Percentiles rank a stretch among this genome's conserved stretches.
Evolutionary conservation across 2,888 invertebrate genomes (phyloP).

Genomic region (Eucriotettix oculatus): DNA sequence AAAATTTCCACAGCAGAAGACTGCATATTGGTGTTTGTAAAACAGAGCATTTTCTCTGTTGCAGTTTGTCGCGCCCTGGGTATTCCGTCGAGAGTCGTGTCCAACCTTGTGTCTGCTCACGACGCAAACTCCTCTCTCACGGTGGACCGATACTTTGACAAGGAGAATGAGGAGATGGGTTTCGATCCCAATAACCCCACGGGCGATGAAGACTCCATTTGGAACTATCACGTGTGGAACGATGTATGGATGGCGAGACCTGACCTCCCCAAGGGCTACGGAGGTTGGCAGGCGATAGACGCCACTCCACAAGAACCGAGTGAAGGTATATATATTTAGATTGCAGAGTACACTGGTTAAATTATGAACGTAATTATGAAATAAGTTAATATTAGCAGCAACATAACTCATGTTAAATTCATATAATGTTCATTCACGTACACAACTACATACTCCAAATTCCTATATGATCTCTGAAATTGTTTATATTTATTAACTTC

Average conservation of each 20-base stretch:
- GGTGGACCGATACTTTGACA: constrained; percentile 59
- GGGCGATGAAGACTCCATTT: constrained; percentile 63
- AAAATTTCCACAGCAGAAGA: no score
- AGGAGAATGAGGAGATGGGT: constrained; percentile 44
- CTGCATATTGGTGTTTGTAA: no score
- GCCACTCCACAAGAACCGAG: constrained; percentile 72
- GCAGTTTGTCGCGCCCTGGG: constrained; percentile 63
- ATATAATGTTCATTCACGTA: no score
- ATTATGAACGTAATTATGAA: neutral
- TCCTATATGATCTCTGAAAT: no score
- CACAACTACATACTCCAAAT: no score
- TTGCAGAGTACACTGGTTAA: neutral
- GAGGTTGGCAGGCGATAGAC: constrained; percentile 83
- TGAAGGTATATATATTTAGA: constrained; percentile 25
- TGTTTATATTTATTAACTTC: no score
- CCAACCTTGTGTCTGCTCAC: constrained; percentile 72
- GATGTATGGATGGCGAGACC: constrained; percentile 75
- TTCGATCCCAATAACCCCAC: constrained; percentile 48
- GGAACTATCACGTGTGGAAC: constrained; percentile 84
- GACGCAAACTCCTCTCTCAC: constrained; percentile 64
- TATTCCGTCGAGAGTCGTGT: constrained; percentile 62
- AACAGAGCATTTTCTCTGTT: constrained; percentile 2
- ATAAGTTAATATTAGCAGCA: neutral
- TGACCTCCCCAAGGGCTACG: constrained; percentile 58
- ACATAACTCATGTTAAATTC: neutral